These are phyloP conservation scores for Augochlora pura DNA, from an alignment of 1,140 invertebrate genomes.

Conservation along the genomic window DNA sequence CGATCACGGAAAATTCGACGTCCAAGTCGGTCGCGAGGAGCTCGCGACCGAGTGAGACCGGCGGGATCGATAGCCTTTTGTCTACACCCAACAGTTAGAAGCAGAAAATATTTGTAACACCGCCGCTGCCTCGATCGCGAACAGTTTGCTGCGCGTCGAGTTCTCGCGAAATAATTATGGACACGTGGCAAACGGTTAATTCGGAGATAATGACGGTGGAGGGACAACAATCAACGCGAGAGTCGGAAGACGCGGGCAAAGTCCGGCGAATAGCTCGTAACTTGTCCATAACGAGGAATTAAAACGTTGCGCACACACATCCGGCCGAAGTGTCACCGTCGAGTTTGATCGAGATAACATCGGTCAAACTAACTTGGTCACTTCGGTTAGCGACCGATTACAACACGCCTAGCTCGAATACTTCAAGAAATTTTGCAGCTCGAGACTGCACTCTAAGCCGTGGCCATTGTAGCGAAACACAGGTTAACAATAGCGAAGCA, in stretches of 20 bases:
- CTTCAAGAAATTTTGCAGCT: slow-evolving; percentile 31
- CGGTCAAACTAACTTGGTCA: background rate
- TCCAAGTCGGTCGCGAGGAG: background rate
- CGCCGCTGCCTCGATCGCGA: slow-evolving; percentile 10
- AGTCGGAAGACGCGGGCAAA: too few species aligned
- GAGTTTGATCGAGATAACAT: background rate
- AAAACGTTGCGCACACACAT: slow-evolving; percentile 16
- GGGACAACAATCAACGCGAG: too few species aligned
- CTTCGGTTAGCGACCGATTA: background rate
- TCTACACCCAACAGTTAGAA: too few species aligned
- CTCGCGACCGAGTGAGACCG: background rate
- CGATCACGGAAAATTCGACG: slow-evolving; percentile 21
- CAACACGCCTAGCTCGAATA: slow-evolving; percentile 36
- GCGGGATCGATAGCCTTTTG: too few species aligned
- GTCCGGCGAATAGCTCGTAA: background rate
- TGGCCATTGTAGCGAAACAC: background rate
- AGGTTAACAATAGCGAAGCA: background rate
- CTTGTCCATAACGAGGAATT: slow-evolving; percentile 3
- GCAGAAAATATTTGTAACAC: background rate
- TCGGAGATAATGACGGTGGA: background rate
- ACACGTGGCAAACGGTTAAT: slow-evolving; percentile 24
- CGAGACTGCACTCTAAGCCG: slow-evolving; percentile 49
- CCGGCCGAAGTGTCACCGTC: slow-evolving; percentile 7
- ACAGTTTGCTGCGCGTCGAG: background rate
- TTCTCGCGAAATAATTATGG: slow-evolving; percentile 26